Evolutionary conservation across 1,140 invertebrate genomes (phyloP).

Genomic region (Drosophila pandora): DNA sequence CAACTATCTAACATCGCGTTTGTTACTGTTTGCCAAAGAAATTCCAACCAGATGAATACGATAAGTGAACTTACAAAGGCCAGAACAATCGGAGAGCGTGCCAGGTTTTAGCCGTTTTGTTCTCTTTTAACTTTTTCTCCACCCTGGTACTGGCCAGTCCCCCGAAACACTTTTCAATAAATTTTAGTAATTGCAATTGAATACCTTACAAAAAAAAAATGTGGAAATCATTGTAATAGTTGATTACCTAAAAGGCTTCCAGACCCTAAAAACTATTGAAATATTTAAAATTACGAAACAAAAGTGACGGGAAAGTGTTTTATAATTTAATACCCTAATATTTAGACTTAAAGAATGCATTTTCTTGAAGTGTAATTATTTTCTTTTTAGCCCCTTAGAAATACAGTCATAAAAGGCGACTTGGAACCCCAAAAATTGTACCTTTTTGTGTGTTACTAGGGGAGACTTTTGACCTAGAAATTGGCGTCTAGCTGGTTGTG

Average conservation of each 20-base stretch:
- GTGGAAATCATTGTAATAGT: background rate
- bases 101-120: constrained; percentile 4
- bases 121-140: background rate
- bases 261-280: no score
- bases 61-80: constrained; percentile 34
- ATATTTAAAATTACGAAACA: background rate
- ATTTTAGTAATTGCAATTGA: background rate
- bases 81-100: constrained; percentile 2
- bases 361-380: constrained; percentile 5
- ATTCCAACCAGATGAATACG: constrained; percentile 47
- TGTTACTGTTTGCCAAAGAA: constrained; percentile 29
- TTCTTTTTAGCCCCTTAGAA: constrained; percentile 14
- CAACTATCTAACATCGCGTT: background rate
- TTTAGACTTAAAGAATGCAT: background rate
- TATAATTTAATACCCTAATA: background rate
- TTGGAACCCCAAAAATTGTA: constrained; percentile 1
- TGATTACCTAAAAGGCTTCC: no score
- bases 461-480: constrained; percentile 36
- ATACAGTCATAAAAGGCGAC: constrained; percentile 21
- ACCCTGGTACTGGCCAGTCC: background rate
- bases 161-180: constrained; percentile 14
- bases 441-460: constrained; percentile 20
- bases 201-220: background rate
- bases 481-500: constrained; percentile 17
- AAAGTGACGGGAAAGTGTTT: background rate